phyloP scores from a whole-genome alignment of 2,888 invertebrate species.

The Acleris holmiana region DNA sequence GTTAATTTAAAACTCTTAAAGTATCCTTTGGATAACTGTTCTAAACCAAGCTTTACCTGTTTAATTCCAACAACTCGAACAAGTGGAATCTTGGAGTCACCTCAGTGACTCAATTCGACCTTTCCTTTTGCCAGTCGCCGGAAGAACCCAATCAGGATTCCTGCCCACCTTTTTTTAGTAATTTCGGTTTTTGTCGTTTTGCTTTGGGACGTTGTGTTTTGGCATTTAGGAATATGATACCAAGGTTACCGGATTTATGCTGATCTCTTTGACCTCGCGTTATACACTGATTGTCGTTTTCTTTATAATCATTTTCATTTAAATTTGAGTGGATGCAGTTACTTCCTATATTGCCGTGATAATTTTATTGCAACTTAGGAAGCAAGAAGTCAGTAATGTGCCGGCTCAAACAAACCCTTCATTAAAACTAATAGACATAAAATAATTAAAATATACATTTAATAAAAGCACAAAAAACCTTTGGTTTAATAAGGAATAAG shows the following conservation, averaged over 20 bases:
- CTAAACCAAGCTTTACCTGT: neutral
- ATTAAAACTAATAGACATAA: too few relatives aligned
- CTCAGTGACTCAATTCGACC: slow-evolving; percentile 71
- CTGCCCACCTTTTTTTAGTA: slow-evolving; percentile 61
- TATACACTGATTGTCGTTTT: too few relatives aligned
- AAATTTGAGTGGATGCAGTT: too few relatives aligned
- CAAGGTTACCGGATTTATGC: neutral
- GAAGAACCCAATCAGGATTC: slow-evolving; percentile 78
- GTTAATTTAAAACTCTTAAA: too few relatives aligned
- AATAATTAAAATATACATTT: too few relatives aligned
- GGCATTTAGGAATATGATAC: slow-evolving; percentile 20
- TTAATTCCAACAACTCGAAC: slow-evolving; percentile 9
- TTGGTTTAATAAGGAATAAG: too few relatives aligned
- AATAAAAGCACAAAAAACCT: too few relatives aligned
- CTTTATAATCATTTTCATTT: too few relatives aligned
- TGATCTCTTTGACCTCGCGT: neutral
- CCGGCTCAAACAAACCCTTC: too few relatives aligned
- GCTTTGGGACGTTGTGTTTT: slow-evolving; percentile 15
- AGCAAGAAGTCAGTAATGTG: too few relatives aligned
- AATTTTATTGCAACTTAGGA: too few relatives aligned
- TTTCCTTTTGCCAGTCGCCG: slow-evolving; percentile 74
- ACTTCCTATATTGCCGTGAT: too few relatives aligned
- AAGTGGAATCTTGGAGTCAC: slow-evolving; percentile 51
- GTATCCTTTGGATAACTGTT: neutral
- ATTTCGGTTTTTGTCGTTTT: slow-evolving; percentile 50